Evolutionary conservation across 2,797 vertebrate genomes (phyloP), one percentile per base, ranked within the genome.

Genomic region (Xerus rutilus): DNA sequence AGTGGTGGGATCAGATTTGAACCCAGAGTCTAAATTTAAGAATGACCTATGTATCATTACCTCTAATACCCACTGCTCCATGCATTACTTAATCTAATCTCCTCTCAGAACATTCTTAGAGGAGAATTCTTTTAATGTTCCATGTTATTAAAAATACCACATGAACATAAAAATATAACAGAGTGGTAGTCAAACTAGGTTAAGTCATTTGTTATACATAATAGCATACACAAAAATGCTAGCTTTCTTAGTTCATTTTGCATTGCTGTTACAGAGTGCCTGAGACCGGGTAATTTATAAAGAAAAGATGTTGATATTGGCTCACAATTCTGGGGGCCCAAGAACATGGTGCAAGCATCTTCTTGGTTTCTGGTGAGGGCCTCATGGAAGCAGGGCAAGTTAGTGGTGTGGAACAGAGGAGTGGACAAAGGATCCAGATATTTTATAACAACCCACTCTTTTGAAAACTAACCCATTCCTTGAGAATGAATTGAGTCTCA

Each of bases 91-190:
- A 35, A 45, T 78, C 12, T 64, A 7, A 62, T 84, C 65, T 87
- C 85, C 73, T 23, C 70, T 47, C 25, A 65, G 79, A 76, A 81
- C 13, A 54, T 86, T 89, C 70, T 93, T 23, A 52, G 15, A 32
- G 39, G 11, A 59, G 18, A 2, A 32, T 59, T 69, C n/a, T 47
- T 45, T 45, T 21, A 28, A 0, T 3, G 2, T 30, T 13, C 30
- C 28, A 67, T n/a, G 91, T 59, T 84, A 54, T 74, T 79, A 70
- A 74, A 84, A 62, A 4, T 18, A 47, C 47, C 54, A 62, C 17
- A 25, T 47, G 83, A n/a, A 39, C 47, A 32, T 17, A 25, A 25
- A 62, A 62, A 62, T 62, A 25, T 62, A 49, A 45, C 73, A 76
- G 32, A 73, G 62, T 23, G 30, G 20, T 49, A 74, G 20, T 78